These are phyloP conservation scores for Mastigias papua DNA, from an alignment of 30 jellyfish, hydroid and myxozoan genomes.

Conservation along the genomic window DNA sequence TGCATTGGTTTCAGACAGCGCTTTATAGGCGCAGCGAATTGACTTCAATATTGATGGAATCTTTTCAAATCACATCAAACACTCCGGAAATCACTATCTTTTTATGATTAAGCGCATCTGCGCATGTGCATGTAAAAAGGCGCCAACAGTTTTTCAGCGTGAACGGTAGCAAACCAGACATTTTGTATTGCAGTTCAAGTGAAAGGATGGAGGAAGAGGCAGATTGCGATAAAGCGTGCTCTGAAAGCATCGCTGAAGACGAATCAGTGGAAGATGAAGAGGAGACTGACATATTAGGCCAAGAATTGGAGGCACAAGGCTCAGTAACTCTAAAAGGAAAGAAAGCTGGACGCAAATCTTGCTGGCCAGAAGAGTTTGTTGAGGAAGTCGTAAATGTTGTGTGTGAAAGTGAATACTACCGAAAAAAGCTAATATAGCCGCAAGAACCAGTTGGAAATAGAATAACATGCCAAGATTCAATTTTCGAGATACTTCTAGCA, in stretches of 20 bases:
- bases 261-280: background rate
- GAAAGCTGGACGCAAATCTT: background rate
- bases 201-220: background rate
- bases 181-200: background rate
- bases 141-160: background rate
- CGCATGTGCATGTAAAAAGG: background rate
- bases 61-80: background rate
- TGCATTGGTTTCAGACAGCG: background rate
- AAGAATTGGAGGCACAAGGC: background rate
- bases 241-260: background rate
- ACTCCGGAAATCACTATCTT: background rate
- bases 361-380: background rate
- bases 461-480: too few species aligned
- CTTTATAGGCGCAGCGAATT: background rate
- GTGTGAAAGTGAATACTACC: background rate
- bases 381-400: background rate
- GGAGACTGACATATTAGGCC: background rate
- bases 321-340: background rate
- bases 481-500: too few species aligned
- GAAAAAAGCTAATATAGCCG: background rate
- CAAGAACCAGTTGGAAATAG: too few species aligned
- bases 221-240: background rate
- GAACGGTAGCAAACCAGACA: background rate
- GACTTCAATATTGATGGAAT: background rate
- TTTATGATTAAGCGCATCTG: background rate